These are phyloP conservation scores for Orthonyx spaldingii DNA, from an alignment of 2,113 vertebrate species.

Conservation along the genomic window DNA sequence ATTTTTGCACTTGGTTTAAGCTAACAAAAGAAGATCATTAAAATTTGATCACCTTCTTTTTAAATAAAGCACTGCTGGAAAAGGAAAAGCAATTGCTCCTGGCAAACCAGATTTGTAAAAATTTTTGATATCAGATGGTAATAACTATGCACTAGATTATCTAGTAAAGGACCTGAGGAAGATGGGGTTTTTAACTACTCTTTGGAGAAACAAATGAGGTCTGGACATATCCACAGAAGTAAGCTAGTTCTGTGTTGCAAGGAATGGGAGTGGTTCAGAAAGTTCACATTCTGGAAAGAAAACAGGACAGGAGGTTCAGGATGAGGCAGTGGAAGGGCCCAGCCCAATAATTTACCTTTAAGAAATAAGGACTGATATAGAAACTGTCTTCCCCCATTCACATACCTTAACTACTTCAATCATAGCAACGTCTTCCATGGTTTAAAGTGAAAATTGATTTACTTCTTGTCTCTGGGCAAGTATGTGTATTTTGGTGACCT, in stretches of 20 bases:
- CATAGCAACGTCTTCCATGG: neutral
- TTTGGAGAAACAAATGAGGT: neutral
- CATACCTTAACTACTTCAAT: neutral
- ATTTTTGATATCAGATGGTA: neutral
- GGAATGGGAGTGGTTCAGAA: neutral
- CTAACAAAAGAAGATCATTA: constrained; percentile 2
- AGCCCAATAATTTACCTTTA: neutral
- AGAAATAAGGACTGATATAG: neutral
- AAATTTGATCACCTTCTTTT: neutral
- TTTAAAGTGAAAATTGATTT: neutral
- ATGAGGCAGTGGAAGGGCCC: neutral
- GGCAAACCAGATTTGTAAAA: neutral
- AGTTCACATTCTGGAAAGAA: neutral
- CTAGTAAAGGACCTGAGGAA: neutral
- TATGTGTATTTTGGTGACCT: neutral
- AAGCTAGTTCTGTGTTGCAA: neutral
- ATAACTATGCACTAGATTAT: neutral
- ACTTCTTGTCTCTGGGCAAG: neutral
- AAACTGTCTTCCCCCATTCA: neutral
- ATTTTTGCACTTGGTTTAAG: constrained; percentile 27
- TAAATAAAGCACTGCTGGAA: neutral
- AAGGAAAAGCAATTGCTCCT: neutral
- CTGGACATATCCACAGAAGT: neutral
- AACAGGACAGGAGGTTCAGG: neutral
- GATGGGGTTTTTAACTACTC: neutral